A percentile compares a stretch with the other conserved stretches of the same genome.
Conservation (phyloP, 2,113 vertebrate species). For the Mesitornis unicolor region DNA sequence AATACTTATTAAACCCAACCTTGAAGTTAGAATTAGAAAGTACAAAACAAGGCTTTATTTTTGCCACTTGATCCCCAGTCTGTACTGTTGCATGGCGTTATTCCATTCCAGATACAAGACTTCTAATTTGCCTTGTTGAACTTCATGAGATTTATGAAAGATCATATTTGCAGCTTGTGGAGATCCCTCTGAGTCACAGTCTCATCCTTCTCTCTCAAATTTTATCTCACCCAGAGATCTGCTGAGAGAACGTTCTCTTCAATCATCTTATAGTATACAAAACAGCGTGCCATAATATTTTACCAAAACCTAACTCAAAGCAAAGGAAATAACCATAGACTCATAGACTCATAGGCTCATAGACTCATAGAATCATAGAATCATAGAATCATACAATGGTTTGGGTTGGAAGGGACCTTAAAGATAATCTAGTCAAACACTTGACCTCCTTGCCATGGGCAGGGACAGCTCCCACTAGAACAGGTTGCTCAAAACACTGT, state of each 20-base stretch:
- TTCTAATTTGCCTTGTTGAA: background rate
- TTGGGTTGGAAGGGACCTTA: too few relatives aligned
- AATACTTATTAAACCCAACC: fast-evolving
- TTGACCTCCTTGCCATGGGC: too few relatives aligned
- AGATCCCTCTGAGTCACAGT: background rate
- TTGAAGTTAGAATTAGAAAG: background rate
- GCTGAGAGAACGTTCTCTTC: background rate
- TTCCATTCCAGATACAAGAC: background rate
- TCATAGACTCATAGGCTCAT: too few relatives aligned
- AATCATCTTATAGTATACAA: fast-evolving
- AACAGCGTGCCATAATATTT: too few relatives aligned
- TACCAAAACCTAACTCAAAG: too few relatives aligned
- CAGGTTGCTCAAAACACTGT: too few relatives aligned
- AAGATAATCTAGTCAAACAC: too few relatives aligned
- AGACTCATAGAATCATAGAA: too few relatives aligned
- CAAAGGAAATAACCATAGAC: too few relatives aligned
- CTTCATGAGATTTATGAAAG: background rate
- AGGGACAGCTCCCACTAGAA: too few relatives aligned
- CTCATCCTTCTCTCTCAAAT: background rate
- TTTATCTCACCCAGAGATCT: background rate
- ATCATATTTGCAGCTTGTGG: background rate
- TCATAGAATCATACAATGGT: too few relatives aligned
- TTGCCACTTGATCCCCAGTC: background rate
- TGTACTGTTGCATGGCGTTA: background rate
- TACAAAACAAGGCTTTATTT: background rate